Evolutionary conservation across 2,113 vertebrate genomes (phyloP).

Genomic region (Promerops cafer): DNA sequence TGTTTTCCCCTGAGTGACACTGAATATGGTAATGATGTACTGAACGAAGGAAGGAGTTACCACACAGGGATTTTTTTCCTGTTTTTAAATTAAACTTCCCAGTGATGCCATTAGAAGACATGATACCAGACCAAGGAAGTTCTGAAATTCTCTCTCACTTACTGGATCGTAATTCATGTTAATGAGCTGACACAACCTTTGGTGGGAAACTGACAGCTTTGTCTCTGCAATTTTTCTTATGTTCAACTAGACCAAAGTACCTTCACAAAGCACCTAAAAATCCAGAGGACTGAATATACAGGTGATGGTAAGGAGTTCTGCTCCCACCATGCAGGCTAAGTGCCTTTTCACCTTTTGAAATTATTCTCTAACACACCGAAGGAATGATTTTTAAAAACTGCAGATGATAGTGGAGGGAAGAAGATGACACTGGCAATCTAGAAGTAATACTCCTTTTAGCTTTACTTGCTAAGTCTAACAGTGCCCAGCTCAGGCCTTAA

Average conservation of each 20-base stretch:
- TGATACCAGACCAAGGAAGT: neutral
- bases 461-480: neutral
- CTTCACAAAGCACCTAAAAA: neutral
- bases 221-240: neutral
- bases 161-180: neutral
- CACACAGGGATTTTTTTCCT: neutral
- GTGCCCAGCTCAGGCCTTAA: neutral
- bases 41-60: neutral
- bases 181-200: neutral
- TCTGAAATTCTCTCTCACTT: neutral
- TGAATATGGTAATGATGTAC: neutral
- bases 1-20: neutral
- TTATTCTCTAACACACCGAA: neutral
- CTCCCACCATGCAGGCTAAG: neutral
- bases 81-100: neutral
- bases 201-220: neutral
- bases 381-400: neutral
- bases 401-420: neutral
- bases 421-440: neutral
- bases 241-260: neutral
- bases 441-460: neutral
- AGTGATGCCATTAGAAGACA: neutral
- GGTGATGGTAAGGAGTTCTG: neutral
- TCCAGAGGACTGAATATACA: neutral
- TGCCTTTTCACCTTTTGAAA: neutral